Conservation (phyloP, 2,113 vertebrate genomes). For the Scartelaos histophorus region DNA sequence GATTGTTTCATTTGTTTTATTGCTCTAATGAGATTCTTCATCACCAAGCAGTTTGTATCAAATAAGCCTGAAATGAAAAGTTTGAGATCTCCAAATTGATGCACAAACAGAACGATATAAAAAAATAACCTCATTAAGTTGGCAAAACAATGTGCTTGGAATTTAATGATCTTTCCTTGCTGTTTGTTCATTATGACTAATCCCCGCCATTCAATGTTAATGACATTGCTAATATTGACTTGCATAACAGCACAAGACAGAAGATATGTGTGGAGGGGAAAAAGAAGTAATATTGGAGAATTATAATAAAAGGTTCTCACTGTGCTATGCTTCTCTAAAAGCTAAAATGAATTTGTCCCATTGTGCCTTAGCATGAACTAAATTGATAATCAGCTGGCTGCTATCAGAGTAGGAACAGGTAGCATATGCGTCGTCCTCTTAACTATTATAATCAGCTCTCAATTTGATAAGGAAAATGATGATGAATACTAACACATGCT, state of each 20-base stretch:
- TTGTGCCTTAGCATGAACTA: slow-evolving; percentile 2
- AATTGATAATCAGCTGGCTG: slow-evolving; percentile 7
- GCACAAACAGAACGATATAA: background rate
- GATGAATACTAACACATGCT: slow-evolving; percentile 20
- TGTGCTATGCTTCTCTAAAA: background rate
- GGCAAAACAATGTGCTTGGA: slow-evolving; percentile 20
- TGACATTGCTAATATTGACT: slow-evolving; percentile 16
- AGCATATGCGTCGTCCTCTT: slow-evolving; percentile 7
- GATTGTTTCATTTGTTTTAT: background rate
- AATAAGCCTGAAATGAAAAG: no score
- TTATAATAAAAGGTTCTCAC: slow-evolving; percentile 1
- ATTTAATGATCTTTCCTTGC: slow-evolving; percentile 30
- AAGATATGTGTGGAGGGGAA: background rate
- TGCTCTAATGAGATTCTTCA: background rate
- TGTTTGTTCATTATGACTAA: slow-evolving; percentile 31
- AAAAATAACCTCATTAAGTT: slow-evolving; percentile 1
- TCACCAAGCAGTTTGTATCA: background rate
- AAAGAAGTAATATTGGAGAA: background rate
- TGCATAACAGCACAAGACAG: slow-evolving; percentile 9
- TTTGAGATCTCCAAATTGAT: background rate
- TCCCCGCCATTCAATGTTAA: slow-evolving; percentile 47
- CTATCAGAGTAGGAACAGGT: slow-evolving; percentile 17
- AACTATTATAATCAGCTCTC: slow-evolving; percentile 6
- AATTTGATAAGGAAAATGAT: slow-evolving; percentile 7
- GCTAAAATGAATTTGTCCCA: slow-evolving; percentile 2